These are phyloP conservation scores for Alentia gelatinosa DNA, from an alignment of 2,888 invertebrate genomes.

Conservation along the genomic window DNA sequence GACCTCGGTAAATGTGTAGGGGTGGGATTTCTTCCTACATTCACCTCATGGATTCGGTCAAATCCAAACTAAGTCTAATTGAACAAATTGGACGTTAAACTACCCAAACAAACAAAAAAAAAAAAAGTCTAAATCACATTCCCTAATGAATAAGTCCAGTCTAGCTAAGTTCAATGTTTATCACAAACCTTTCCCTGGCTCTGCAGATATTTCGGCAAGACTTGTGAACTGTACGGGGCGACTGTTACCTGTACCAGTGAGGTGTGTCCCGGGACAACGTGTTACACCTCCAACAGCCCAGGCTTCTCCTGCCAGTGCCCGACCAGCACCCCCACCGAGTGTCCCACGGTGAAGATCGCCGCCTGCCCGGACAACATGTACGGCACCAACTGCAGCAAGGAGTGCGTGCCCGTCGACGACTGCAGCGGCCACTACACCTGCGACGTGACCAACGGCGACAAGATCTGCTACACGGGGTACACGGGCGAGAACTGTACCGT, in stretches of 20 bases:
- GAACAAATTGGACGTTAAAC: too few species aligned
- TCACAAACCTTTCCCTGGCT: too few species aligned
- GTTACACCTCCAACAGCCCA: neutral
- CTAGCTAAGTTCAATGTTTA: too few species aligned
- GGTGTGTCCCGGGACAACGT: neutral
- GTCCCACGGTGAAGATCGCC: neutral
- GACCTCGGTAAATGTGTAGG: too few species aligned
- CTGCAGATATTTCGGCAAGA: conserved; percentile 30
- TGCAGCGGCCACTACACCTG: conserved; percentile 39
- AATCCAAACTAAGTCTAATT: too few species aligned
- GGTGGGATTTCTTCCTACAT: too few species aligned
- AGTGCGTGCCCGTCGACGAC: conserved; percentile 17
- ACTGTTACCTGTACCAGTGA: neutral
- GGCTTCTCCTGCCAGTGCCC: neutral
- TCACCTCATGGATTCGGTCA: too few species aligned
- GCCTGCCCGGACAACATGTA: conserved; percentile 9
- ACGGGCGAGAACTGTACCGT: conserved; percentile 28
- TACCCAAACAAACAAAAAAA: too few species aligned
- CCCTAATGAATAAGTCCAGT: too few species aligned
- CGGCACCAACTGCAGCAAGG: conserved; percentile 3
- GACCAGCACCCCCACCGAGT: neutral
- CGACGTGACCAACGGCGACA: neutral
- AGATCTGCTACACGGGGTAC: neutral
- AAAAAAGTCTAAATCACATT: too few species aligned
- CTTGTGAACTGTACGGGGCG: neutral